Base-by-base conservation (phyloP, 2,797 vertebrate genomes). In the Synaphobranchus kaupii region DNA sequence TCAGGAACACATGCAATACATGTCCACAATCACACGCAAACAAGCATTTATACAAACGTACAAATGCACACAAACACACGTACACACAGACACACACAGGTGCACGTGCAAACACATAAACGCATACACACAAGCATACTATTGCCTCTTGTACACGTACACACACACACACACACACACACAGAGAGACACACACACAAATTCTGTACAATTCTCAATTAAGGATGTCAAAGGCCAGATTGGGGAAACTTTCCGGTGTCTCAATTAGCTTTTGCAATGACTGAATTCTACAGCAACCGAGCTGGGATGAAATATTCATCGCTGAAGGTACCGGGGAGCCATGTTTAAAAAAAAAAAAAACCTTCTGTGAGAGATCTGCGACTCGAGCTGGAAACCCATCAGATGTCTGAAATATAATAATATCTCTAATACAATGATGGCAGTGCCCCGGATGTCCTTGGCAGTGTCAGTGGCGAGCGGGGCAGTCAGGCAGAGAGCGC, bases 151-250 rank as follows among this genome's bases (percentile, higher is more conserved):
- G 25, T 8, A 5, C 5, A 1, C 60, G 7, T 20, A n/a, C 25
- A 82, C 80, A 87, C 44, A 50, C 47, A 82, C 63, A 82, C 80
- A 82, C 39, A 71, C n/a, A 52, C 13, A 28, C 63, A n/a, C 63
- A 73, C 68, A 20, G 25, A 78, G 47, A 50, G 66, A 54, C 15
- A 9, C 58, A 66, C 60, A n/a, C 60, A 63, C 60, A 63, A 7
- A 58, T 15, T 17, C 56, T 22, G 56, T 4, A 58, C 4, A 22
- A 34, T 34, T 73, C 31, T 73, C 28, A 31, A 10, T 31, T n/a
- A 71, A 71, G n/a, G n/a, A 4, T 2, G 4, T 31, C n/a, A 28
- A 34, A 71, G 28, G 10, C n/a, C 68, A 71, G 68, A 71, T 25
- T 8, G 31, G 68, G 68, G 68, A 34, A 71, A 31, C 28, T 71